phyloP scores from a whole-genome alignment of 1,140 invertebrate genomes.

The Pectinophora gossypiella region DNA sequence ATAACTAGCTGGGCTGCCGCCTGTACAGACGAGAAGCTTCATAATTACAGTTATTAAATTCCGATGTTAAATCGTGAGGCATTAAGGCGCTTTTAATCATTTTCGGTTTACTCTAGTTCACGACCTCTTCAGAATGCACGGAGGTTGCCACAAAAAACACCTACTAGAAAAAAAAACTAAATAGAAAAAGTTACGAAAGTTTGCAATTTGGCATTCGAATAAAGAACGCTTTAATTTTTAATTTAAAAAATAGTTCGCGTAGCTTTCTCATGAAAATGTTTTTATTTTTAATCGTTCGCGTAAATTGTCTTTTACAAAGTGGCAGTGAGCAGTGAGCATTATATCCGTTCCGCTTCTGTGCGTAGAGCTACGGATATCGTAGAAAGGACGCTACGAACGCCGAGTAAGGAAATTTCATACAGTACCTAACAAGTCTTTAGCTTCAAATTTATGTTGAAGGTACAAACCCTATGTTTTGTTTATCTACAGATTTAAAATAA shows the following conservation, averaged over 20 bases:
- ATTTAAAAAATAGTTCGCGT: no score
- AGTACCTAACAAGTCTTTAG: no score
- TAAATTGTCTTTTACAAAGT: not conserved
- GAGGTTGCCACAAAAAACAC: no score
- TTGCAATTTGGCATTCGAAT: not conserved
- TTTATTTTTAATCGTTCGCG: no score
- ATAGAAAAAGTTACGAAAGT: no score
- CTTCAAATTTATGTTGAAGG: no score
- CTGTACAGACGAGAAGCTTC: constrained; percentile 1
- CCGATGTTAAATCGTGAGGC: constrained; percentile 16
- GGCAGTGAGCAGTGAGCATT: constrained; percentile 8
- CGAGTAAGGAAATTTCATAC: no score
- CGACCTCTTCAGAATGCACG: no score
- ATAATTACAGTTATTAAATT: constrained; percentile 21
- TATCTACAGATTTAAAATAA: no score
- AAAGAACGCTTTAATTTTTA: not conserved
- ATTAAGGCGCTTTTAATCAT: constrained; percentile 18
- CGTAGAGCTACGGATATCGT: constrained; percentile 49
- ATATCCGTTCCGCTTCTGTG: constrained; percentile 21
- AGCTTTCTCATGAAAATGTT: no score
- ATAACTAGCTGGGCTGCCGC: not conserved
- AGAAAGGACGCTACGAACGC: constrained; percentile 30
- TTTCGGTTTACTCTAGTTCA: constrained; percentile 1
- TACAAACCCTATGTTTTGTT: no score
- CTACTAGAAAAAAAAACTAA: not conserved